Evolutionary conservation across 2,113 vertebrate species (phyloP), one percentile per base, ranked within the genome.

Genomic region (Apus apus): DNA sequence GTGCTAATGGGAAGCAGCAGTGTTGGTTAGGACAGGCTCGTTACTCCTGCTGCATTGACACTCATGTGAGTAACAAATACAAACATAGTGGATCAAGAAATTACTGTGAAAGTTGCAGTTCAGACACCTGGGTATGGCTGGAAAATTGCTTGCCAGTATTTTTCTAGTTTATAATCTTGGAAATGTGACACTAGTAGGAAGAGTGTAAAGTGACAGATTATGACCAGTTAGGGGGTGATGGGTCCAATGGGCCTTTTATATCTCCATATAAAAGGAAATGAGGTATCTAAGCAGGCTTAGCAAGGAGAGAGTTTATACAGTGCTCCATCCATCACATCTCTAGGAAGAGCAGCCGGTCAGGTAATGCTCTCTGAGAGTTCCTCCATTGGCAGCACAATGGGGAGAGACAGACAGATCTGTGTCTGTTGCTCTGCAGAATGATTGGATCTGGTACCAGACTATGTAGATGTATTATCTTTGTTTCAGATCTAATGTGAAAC

Each of bases 301-400:
- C 46, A 67, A 72, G 62, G 57, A 56, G 11, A 75, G 21, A 53
- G 15, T 43, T 29, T 40, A 3, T 8, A 23, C 29, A 66, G 32
- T 1, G 5, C 15, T 56, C 64, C 6, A 10, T 53, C 70, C 32
- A 79, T 11, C 9, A 15, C 0, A 0, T 17, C 30, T 71, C 19
- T 62, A 61, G 51, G 34, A 86, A 48, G 32, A 70, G 38, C 82
- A 83, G 15, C 32, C 21, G 57, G 34, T 6, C 46, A 75, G 61
- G 36, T 19, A 34, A 23, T 4, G 11, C 32, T 58, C 20, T 40
- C 1, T 22, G 34, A 46, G 61, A 56, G 27, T 27, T 87, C 30
- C 23, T 76, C 21, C 27, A 5, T 2, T 86, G 85, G 20, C 43
- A 83, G 22, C 36, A 51, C 26, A 57, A 19, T 19, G 43, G 48